Evolutionary conservation across 2,888 invertebrate genomes (phyloP), one percentile per base, ranked within the genome.

Genomic region (Encarsia formosa): DNA sequence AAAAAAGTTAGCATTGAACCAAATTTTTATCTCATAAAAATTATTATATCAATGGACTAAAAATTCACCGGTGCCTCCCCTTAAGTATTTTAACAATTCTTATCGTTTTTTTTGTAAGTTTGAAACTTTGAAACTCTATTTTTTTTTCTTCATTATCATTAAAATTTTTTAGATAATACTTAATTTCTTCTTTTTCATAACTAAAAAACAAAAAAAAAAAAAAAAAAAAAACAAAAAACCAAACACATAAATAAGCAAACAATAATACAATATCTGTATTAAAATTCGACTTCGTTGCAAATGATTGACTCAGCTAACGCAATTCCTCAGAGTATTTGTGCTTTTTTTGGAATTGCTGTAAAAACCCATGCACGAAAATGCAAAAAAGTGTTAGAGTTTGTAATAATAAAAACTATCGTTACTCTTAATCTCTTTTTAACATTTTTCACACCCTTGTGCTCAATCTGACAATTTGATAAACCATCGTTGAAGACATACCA

Each of bases 251-350:
- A n/a, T n/a, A n/a, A n/a, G n/a, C n/a, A n/a, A n/a, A n/a, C n/a
- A n/a, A n/a, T n/a, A n/a, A n/a, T n/a, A 39, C n/a, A 43, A 48
- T 35, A 37, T 35, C 45, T 29, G 24, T 19, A 23, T 49, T 39
- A 20, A 55, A 52, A 56, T 45, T 52, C 46, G 52, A 56, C 49
- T 56, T 56, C 38, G 43, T 52, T 52, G 45, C 52, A 55, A 50
- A 37, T 54, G 50, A 44, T 44, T 47, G 35, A 40, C n/a, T 35
- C 40, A 49, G 32, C 35, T 45, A 37, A 47, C 35, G 23, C 16
- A 49, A 42, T 49, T 35, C n/a, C 49, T 55, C 49, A 55, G 46
- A 49, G 26, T 52, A 56, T 56, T 56, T 56, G 55, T 56, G 55
- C 55, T 49, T 50, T 34, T 15, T 49, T 51, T 19, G 43, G 35